Percentiles rank a stretch among this genome's conserved stretches.
Evolutionary conservation across 2,888 invertebrate genomes (phyloP).

Genomic region (Trissonchulus sp.): DNA sequence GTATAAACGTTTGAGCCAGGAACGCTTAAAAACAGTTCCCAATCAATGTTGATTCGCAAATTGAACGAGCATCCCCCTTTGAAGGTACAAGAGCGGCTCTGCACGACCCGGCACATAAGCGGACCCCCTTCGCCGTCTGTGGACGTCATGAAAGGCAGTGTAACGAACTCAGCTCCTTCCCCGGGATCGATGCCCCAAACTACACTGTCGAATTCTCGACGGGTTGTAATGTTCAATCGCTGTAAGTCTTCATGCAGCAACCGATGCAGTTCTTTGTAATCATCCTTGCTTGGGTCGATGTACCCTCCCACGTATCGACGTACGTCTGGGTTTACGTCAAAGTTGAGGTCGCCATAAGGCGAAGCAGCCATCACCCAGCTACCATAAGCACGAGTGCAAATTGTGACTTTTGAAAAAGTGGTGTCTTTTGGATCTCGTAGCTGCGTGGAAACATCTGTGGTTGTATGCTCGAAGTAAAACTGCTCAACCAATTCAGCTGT

Average conservation of each 20-base stretch:
- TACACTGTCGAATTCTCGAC: background rate
- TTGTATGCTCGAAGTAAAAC: background rate
- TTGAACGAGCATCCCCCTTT: background rate
- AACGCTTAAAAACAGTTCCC: background rate
- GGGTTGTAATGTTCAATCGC: background rate
- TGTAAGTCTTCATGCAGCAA: background rate
- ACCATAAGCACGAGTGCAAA: background rate
- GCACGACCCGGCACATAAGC: background rate
- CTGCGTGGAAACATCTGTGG: background rate
- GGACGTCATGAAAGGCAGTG: background rate
- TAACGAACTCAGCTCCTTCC: background rate
- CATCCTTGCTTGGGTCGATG: background rate
- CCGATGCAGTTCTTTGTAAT: background rate
- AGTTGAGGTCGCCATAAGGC: background rate
- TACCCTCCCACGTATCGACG: background rate
- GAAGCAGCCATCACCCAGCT: background rate
- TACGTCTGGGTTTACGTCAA: background rate
- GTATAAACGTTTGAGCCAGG: background rate
- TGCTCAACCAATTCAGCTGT: background rate
- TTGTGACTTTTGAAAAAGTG: background rate
- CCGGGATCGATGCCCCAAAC: background rate
- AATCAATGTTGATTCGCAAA: background rate
- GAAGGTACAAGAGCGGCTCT: background rate
- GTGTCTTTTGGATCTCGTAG: background rate
- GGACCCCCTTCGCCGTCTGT: background rate